These are phyloP conservation scores for Salvelinus sp. DNA, from an alignment of 2,113 vertebrate species.

Conservation along the genomic window DNA sequence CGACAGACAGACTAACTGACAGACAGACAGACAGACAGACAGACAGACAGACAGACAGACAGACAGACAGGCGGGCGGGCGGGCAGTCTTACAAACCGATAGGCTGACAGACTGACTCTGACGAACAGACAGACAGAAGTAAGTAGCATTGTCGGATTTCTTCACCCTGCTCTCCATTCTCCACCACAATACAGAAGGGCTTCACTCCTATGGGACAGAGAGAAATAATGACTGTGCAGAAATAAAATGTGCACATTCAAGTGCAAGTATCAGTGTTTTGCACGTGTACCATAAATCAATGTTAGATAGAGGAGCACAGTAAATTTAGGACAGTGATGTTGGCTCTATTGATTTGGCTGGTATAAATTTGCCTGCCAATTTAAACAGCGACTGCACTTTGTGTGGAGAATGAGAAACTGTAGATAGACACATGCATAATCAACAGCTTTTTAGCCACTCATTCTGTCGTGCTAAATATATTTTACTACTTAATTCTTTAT, in stretches of 20 bases:
- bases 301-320: slow-evolving; percentile 17
- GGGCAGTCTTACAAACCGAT: slow-evolving; percentile 6
- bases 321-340: slow-evolving; percentile 30
- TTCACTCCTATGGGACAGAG: not conserved
- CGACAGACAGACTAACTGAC: slow-evolving; percentile 21
- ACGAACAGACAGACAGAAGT: slow-evolving; percentile 6
- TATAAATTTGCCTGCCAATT: slow-evolving; percentile 35
- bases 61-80: no score
- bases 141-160: slow-evolving; percentile 18
- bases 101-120: slow-evolving; percentile 14
- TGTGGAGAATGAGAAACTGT: slow-evolving; percentile 10
- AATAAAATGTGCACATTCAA: slow-evolving; percentile 24
- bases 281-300: slow-evolving; percentile 24
- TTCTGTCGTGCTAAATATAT: slow-evolving; percentile 18
- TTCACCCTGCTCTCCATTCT: slow-evolving; percentile 14
- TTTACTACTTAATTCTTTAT: slow-evolving; percentile 41
- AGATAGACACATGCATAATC: slow-evolving; percentile 13
- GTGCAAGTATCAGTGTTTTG: slow-evolving; percentile 7
- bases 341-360: slow-evolving; percentile 27
- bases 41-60: slow-evolving; percentile 20
- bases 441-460: slow-evolving; percentile 5
- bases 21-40: slow-evolving; percentile 12
- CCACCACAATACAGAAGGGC: slow-evolving; percentile 18
- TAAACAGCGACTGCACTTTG: not conserved
- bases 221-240: slow-evolving; percentile 51